phyloP scores from a whole-genome alignment of 92 coral and sea anemone genomes.

The Pocillopora grandis region DNA sequence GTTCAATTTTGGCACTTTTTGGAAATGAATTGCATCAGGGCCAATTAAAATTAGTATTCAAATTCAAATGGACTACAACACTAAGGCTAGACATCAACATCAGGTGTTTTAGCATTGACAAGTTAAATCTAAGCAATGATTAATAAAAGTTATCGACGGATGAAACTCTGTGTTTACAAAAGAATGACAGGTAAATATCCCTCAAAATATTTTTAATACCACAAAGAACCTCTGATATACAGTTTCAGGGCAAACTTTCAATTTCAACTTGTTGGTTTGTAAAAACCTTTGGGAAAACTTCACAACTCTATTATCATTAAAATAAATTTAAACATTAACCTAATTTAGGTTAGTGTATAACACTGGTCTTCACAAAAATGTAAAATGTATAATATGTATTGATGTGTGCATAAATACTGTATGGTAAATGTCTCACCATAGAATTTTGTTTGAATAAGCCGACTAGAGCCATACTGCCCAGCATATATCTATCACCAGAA shows the following conservation, averaged over 20 bases:
- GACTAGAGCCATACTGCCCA: too few relatives aligned
- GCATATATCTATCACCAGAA: too few relatives aligned
- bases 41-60: too few relatives aligned
- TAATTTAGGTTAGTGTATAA: not conserved
- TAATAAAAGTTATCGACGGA: not conserved
- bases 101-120: not conserved
- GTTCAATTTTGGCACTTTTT: too few relatives aligned
- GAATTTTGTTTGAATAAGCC: not conserved
- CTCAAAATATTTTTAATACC: not conserved
- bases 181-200: not conserved
- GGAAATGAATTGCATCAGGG: too few relatives aligned
- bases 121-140: not conserved
- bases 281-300: not conserved
- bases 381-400: not conserved
- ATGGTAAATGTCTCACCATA: conserved; percentile 9
- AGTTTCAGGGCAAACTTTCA: not conserved
- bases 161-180: conserved; percentile 4
- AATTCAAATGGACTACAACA: too few relatives aligned
- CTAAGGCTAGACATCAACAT: too few relatives aligned
- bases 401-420: conserved; percentile 31
- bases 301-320: not conserved
- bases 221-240: not conserved
- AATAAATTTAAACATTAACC: not conserved
- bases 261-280: not conserved
- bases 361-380: too few relatives aligned